phyloP scores from a whole-genome alignment of 2,113 vertebrate species.

The Raja brachyura region DNA sequence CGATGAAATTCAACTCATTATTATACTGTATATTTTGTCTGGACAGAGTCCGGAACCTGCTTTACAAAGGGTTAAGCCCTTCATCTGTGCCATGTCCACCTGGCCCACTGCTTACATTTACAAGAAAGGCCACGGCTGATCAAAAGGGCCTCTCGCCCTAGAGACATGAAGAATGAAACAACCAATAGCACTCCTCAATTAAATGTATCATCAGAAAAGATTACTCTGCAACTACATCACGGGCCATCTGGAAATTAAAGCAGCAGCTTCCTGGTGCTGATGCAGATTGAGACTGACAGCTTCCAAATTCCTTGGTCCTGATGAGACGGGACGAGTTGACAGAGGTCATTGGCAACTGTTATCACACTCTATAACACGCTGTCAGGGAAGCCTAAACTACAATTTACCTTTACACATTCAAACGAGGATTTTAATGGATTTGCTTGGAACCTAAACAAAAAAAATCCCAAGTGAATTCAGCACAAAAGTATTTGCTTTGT shows the following conservation, averaged over 20 bases:
- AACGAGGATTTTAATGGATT: slow-evolving; percentile 19
- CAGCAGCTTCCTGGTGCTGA: slow-evolving; percentile 64
- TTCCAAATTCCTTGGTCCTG: slow-evolving; percentile 66
- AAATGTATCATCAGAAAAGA: slow-evolving; percentile 92
- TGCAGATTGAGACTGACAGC: slow-evolving; percentile 86
- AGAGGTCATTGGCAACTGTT: slow-evolving; percentile 87
- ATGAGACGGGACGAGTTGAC: slow-evolving; percentile 77
- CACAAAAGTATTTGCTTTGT: not conserved
- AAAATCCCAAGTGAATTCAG: slow-evolving; percentile 6
- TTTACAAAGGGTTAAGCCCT: not conserved
- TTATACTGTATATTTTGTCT: not conserved
- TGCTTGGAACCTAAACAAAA: slow-evolving; percentile 8
- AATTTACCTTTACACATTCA: slow-evolving; percentile 39
- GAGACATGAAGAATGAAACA: slow-evolving; percentile 77
- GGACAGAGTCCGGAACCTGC: not conserved
- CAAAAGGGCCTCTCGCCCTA: not conserved
- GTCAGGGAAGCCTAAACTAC: slow-evolving; percentile 60
- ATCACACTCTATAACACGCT: slow-evolving; percentile 77
- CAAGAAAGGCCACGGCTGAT: not conserved
- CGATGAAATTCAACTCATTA: not conserved
- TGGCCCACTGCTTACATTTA: not conserved
- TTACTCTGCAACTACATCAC: slow-evolving; percentile 93
- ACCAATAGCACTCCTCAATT: slow-evolving; percentile 91
- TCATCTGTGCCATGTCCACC: too few relatives aligned
- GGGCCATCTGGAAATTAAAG: slow-evolving; percentile 74